Conservation (phyloP, 2,888 invertebrate genomes). For the Diachrysia chrysitis region DNA sequence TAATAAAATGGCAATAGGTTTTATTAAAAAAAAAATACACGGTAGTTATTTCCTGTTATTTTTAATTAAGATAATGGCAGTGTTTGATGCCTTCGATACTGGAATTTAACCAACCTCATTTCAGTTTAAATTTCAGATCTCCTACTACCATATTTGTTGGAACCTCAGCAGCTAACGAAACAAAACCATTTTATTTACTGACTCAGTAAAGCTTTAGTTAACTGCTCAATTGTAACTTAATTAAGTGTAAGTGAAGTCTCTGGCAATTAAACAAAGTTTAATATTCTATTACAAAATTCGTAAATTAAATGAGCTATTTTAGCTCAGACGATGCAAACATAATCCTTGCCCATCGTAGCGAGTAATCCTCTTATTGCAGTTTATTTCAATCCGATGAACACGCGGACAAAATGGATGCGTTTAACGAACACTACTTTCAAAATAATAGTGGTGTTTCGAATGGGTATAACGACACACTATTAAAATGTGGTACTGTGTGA, state of each 20-base stretch:
- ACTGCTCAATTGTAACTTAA: neutral
- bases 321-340: slow-evolving; percentile 10
- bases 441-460: neutral
- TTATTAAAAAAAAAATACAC: too few relatives aligned
- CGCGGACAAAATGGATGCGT: slow-evolving; percentile 30
- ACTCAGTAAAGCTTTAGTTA: neutral
- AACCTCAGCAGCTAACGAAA: neutral
- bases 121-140: too few relatives aligned
- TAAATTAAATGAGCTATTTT: slow-evolving; percentile 40
- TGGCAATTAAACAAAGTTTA: slow-evolving; percentile 2
- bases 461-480: neutral
- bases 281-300: slow-evolving; percentile 9
- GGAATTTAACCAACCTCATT: too few relatives aligned
- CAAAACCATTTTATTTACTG: neutral
- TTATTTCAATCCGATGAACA: slow-evolving; percentile 43
- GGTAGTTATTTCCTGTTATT: too few relatives aligned
- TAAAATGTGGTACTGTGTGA: too few relatives aligned
- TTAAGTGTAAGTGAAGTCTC: neutral
- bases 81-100: too few relatives aligned
- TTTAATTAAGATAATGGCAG: too few relatives aligned
- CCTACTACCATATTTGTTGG: too few relatives aligned
- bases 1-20: too few relatives aligned
- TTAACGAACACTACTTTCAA: slow-evolving; percentile 9
- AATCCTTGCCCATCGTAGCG: slow-evolving; percentile 21
- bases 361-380: slow-evolving; percentile 54